Conservation (phyloP, 2,797 vertebrate genomes). For the Anguilla obscura region DNA sequence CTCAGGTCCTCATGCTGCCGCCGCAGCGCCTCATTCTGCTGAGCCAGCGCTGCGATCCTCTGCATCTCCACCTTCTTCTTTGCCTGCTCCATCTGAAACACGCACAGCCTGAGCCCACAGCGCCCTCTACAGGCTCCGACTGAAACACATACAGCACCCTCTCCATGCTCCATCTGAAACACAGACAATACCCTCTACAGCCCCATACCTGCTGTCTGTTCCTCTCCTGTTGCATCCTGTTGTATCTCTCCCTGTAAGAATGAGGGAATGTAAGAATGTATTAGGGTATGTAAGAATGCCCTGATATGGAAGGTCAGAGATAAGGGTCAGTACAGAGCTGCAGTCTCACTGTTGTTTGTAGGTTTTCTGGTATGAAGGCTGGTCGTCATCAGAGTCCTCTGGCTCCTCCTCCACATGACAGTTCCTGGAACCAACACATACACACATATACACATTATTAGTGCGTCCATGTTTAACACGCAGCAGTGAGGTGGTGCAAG, state of each 20-base stretch:
- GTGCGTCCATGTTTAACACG: neutral
- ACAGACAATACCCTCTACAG: neutral
- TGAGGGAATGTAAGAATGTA: neutral
- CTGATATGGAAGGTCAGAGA: conserved; percentile 6
- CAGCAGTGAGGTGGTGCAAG: neutral
- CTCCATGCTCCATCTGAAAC: neutral
- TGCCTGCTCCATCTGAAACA: conserved; percentile 47
- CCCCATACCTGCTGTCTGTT: conserved; percentile 53
- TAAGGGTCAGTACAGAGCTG: neutral
- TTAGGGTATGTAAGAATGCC: neutral
- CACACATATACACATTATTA: neutral
- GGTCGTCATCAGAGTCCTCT: conserved; percentile 85
- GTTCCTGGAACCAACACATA: conserved; percentile 67
- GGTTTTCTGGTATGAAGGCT: conserved; percentile 82
- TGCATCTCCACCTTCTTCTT: conserved; percentile 36
- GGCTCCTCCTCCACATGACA: conserved; percentile 81
- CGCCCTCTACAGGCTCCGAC: neutral
- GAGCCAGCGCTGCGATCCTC: neutral
- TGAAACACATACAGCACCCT: neutral
- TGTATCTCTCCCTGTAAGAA: conserved; percentile 59
- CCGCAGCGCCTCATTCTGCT: conserved; percentile 37
- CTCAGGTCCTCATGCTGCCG: conserved; percentile 23
- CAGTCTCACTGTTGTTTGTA: conserved; percentile 84
- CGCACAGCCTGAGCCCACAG: neutral
- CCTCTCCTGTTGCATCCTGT: conserved; percentile 52